Percentiles rank a stretch among this genome's conserved stretches.
phyloP scores from a whole-genome alignment of 2,888 invertebrate genomes.

The Hetaerina titia region DNA sequence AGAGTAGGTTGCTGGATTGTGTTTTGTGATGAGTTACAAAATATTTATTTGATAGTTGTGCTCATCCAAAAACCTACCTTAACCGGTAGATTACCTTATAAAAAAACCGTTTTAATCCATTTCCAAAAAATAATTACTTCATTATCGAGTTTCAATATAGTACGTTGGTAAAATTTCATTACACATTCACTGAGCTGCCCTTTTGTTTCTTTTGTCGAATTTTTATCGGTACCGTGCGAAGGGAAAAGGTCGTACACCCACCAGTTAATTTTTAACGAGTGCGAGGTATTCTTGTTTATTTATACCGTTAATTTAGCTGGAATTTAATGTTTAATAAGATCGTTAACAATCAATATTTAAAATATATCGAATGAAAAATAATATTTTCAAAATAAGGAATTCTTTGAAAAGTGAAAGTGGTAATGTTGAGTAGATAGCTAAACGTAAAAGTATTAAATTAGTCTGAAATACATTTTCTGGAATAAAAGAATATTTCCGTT shows the following conservation, averaged over 20 bases:
- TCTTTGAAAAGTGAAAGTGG: no score
- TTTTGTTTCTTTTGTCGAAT: not conserved
- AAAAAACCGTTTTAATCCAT: no score
- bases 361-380: not conserved
- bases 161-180: not conserved
- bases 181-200: not conserved
- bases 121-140: not conserved
- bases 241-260: not conserved
- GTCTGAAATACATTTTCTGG: no score
- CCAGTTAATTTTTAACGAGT: conserved; percentile 13
- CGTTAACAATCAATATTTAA: not conserved
- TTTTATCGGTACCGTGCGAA: not conserved
- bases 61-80: no score
- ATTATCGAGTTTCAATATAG: not conserved
- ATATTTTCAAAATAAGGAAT: not conserved
- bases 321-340: not conserved
- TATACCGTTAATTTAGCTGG: not conserved
- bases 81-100: no score
- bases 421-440: no score
- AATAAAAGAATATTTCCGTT: no score
- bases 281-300: not conserved
- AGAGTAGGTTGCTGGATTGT: no score
- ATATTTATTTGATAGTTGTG: no score
- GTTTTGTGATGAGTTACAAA: no score
- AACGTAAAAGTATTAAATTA: no score